Percentiles rank a stretch among this genome's conserved stretches.
These are phyloP conservation scores for Corydoras sp. DNA, from an alignment of 2,113 vertebrate species.

Conservation along the genomic window DNA sequence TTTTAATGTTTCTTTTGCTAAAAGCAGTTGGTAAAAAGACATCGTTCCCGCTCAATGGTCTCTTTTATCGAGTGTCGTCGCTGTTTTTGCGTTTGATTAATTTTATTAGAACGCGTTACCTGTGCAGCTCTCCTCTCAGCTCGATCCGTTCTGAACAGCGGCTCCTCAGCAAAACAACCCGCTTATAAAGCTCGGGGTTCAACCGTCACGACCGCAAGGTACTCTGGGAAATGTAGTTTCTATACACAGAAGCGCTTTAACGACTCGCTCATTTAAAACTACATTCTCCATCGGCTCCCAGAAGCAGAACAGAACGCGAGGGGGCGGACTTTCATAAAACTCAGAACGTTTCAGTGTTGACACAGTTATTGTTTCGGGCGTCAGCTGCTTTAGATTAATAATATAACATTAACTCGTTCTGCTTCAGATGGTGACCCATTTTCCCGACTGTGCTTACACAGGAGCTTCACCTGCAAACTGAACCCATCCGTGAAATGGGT, in stretches of 20 bases:
- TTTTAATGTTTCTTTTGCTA: no score
- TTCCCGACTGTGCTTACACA: no score
- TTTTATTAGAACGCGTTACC: neutral
- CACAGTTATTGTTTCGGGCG: no score
- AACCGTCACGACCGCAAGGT: neutral
- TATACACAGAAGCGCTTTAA: neutral
- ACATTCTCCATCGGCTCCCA: constrained; percentile 31
- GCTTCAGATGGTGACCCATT: no score
- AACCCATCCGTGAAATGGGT: no score
- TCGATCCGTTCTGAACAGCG: constrained; percentile 40
- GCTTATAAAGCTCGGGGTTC: constrained; percentile 48
- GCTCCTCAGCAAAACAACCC: constrained; percentile 42
- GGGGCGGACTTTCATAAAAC: no score
- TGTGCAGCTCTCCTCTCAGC: constrained; percentile 13
- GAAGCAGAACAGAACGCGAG: neutral
- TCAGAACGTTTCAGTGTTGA: no score
- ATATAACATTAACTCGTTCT: no score
- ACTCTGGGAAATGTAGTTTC: constrained; percentile 51
- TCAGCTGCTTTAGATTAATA: no score
- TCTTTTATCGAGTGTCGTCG: neutral
- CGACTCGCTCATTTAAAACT: constrained; percentile 16
- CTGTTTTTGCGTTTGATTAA: neutral
- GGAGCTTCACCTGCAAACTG: no score
- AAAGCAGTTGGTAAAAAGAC: no score
- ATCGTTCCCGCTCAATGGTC: no score